Conservation (phyloP, 2,888 invertebrate genomes). For the Melipona bicolor region DNA sequence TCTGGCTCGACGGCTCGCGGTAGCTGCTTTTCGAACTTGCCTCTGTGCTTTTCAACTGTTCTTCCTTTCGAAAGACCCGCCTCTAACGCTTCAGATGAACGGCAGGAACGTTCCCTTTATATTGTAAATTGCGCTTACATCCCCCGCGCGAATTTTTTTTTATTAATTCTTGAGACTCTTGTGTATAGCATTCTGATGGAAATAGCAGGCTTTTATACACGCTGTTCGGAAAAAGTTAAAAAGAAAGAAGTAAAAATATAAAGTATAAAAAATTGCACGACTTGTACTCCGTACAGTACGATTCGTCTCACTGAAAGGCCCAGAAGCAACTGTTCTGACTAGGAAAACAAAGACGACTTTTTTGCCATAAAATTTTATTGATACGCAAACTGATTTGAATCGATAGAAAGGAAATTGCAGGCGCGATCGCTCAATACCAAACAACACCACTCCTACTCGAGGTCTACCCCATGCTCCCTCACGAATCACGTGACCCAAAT, state of each 20-base stretch:
- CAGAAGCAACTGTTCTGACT: too few relatives aligned
- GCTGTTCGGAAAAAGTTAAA: neutral
- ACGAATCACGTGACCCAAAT: too few relatives aligned
- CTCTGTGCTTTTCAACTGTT: neutral
- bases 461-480: too few relatives aligned
- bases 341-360: too few relatives aligned
- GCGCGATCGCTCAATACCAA: too few relatives aligned
- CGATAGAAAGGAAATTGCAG: too few relatives aligned
- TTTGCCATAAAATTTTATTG: too few relatives aligned
- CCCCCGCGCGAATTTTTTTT: neutral
- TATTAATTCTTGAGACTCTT: neutral
- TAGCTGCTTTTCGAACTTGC: slow-evolving; percentile 10
- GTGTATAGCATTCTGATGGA: neutral
- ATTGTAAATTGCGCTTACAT: neutral
- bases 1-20: slow-evolving; percentile 1
- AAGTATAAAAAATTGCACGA: too few relatives aligned
- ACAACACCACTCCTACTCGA: too few relatives aligned
- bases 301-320: too few relatives aligned
- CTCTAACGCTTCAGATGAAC: neutral
- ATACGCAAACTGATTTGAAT: too few relatives aligned
- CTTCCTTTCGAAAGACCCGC: neutral
- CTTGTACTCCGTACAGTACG: too few relatives aligned
- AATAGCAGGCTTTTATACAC: neutral
- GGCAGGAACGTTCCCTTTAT: neutral
- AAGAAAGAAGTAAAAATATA: neutral